phyloP scores from a whole-genome alignment of 2,888 invertebrate species.

The Rhorus exstirpatorius region DNA sequence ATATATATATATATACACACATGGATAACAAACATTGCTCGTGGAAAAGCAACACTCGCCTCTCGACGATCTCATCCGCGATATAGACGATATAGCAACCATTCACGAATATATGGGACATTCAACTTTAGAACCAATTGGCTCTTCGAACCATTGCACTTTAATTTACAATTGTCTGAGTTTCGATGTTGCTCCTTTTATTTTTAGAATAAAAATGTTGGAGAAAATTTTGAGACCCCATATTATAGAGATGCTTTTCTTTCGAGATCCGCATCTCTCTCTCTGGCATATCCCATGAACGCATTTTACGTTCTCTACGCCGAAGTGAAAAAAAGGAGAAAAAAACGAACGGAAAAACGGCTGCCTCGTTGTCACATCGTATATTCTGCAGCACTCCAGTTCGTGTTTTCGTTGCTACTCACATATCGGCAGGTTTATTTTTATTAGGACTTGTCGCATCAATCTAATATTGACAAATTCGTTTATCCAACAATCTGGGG shows the following conservation, averaged over 20 bases:
- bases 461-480: conserved; percentile 69
- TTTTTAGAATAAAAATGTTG: too few relatives aligned
- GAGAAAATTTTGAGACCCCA: too few relatives aligned
- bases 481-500: conserved; percentile 53
- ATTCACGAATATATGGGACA: too few relatives aligned
- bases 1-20: neutral
- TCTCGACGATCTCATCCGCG: conserved; percentile 55
- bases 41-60: conserved; percentile 57
- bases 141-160: too few relatives aligned
- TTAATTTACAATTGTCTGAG: too few relatives aligned
- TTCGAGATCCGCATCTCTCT: too few relatives aligned
- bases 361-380: conserved; percentile 2
- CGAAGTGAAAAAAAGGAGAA: neutral
- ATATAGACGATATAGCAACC: conserved; percentile 30
- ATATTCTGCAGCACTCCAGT: neutral
- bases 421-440: conserved; percentile 64
- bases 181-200: too few relatives aligned
- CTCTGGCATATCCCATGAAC: too few relatives aligned
- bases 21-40: conserved; percentile 42
- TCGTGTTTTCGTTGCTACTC: conserved; percentile 41
- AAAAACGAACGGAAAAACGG: conserved; percentile 24
- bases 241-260: too few relatives aligned
- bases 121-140: too few relatives aligned
- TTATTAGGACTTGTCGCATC: conserved; percentile 69
- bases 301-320: too few relatives aligned